phyloP scores from a whole-genome alignment of 2,888 invertebrate species.

The Polydesmus complanatus region DNA sequence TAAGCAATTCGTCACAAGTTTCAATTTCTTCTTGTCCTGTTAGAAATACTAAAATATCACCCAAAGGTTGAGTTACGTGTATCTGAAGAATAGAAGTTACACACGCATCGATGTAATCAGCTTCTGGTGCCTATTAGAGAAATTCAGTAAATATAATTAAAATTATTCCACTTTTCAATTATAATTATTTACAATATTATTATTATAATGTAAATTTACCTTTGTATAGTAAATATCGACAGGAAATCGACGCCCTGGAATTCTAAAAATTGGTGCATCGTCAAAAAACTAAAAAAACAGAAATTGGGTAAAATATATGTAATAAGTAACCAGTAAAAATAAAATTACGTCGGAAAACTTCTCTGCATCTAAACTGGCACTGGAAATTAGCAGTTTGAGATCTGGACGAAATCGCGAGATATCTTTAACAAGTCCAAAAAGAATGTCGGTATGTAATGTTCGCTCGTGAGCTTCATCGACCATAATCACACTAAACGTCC shows the following conservation, averaged over 20 bases:
- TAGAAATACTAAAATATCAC: conserved; percentile 91
- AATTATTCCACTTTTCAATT: background rate
- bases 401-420: conserved; percentile 85
- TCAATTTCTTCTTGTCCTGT: conserved; percentile 54
- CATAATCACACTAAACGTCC: conserved; percentile 70
- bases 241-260: conserved; percentile 93
- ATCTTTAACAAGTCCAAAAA: conserved; percentile 90
- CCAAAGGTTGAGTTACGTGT: conserved; percentile 89
- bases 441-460: conserved; percentile 92
- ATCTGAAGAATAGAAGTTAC: conserved; percentile 97
- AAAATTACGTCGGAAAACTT: conserved; percentile 65
- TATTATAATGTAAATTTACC: conserved; percentile 22
- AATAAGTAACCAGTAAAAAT: background rate
- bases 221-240: conserved; percentile 98
- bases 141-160: conserved; percentile 6
- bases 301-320: background rate
- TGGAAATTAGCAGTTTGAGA: conserved; percentile 89
- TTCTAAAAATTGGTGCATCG: conserved; percentile 92
- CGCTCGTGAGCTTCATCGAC: conserved; percentile 99
- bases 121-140: conserved; percentile 65
- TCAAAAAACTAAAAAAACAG: conserved; percentile 62
- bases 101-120: conserved; percentile 95
- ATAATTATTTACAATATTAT: too few species aligned
- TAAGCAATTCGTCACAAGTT: conserved; percentile 37
- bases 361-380: conserved; percentile 93